Conservation (phyloP, 2,888 invertebrate species). For the Caenorhabditis sp. region DNA sequence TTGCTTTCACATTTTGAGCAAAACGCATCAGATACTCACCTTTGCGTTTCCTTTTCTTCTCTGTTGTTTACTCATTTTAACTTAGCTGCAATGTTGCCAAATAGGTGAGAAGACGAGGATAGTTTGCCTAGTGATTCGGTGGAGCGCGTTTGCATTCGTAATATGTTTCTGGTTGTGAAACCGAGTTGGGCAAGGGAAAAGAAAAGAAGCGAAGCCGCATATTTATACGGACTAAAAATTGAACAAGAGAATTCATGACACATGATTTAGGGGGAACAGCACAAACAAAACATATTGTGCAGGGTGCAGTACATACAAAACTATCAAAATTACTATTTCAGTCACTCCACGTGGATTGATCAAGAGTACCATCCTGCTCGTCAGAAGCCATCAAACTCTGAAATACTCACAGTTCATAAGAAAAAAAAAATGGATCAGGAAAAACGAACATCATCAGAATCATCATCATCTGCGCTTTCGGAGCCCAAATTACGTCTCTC, state of each 20-base stretch:
- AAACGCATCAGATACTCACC: constrained; percentile 14
- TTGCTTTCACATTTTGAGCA: neutral
- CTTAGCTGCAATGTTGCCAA: constrained; percentile 9
- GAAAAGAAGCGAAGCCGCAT: too few species aligned
- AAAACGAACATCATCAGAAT: constrained; percentile 15
- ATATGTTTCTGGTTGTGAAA: too few species aligned
- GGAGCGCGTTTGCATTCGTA: constrained; percentile 36
- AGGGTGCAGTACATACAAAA: too few species aligned
- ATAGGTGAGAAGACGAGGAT: constrained; percentile 9
- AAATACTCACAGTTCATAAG: too few species aligned
- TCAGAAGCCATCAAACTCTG: constrained; percentile 18
- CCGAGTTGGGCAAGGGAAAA: neutral
- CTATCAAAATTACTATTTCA: neutral
- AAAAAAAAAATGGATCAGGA: too few species aligned
- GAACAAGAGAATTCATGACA: too few species aligned
- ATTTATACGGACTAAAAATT: too few species aligned
- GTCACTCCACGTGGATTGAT: constrained; percentile 35
- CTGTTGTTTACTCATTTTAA: constrained; percentile 60
- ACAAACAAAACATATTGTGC: too few species aligned
- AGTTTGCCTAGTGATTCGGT: neutral
- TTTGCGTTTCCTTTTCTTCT: constrained; percentile 63
- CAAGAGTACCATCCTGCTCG: neutral
- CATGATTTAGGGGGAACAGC: too few species aligned
- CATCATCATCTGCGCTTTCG: constrained; percentile 5
- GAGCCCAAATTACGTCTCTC: too few species aligned